Conservation (phyloP, 2,888 invertebrate species). For the Morpho helenor region DNA sequence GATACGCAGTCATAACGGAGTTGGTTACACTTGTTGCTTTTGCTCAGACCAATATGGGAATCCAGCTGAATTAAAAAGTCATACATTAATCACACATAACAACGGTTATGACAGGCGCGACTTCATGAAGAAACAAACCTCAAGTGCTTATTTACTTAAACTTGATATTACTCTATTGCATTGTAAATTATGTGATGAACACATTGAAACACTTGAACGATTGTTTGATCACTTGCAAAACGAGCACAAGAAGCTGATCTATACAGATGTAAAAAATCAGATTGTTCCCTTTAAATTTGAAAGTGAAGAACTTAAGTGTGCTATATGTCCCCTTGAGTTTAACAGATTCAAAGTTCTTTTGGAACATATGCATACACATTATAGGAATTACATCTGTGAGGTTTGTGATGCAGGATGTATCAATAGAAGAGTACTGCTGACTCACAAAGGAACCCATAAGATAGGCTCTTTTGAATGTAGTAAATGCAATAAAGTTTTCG, state of each 20-base stretch:
- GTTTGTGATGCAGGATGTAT: conserved; percentile 37
- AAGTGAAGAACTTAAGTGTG: conserved; percentile 36
- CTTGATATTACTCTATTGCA: conserved; percentile 50
- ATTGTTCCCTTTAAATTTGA: conserved; percentile 44
- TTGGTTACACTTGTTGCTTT: conserved; percentile 31
- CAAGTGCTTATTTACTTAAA: conserved; percentile 35
- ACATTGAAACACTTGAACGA: conserved; percentile 39
- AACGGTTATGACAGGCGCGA: conserved; percentile 3
- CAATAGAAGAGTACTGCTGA: conserved; percentile 27
- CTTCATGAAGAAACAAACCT: conserved; percentile 15
- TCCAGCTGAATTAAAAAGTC: conserved; percentile 33
- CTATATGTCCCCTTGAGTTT: conserved; percentile 36
- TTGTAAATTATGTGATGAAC: conserved; percentile 44
- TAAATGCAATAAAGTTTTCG: conserved; percentile 30
- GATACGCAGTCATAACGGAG: conserved; percentile 33
- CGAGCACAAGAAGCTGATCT: conserved; percentile 44
- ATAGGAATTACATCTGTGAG: conserved; percentile 45
- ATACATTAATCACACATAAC: conserved; percentile 23
- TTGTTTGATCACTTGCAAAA: conserved; percentile 50
- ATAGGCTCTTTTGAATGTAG: conserved; percentile 31
- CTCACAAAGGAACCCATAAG: conserved; percentile 28
- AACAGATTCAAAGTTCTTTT: conserved; percentile 34
- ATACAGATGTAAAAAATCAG: conserved; percentile 54
- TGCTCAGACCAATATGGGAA: conserved; percentile 28
- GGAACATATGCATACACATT: conserved; percentile 50